Conservation (phyloP, 2,888 invertebrate genomes). For the Tenthredo livida region DNA sequence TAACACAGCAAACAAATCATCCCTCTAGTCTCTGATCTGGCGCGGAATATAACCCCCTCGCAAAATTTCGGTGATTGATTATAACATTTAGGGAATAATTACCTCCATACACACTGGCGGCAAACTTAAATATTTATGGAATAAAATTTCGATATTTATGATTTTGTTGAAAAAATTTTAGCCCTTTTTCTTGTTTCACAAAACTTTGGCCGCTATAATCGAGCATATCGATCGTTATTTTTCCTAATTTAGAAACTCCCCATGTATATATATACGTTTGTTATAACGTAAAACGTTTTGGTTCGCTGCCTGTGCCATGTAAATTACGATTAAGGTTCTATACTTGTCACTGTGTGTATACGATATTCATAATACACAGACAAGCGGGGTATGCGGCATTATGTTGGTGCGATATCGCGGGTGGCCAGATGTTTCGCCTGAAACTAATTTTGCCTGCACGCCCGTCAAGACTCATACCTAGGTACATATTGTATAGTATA, state of each 20-base stretch:
- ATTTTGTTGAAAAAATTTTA: not conserved
- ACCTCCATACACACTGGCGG: not conserved
- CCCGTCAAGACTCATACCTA: conserved; percentile 37
- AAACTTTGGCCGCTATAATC: not conserved
- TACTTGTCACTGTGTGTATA: conserved; percentile 23
- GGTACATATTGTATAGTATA: too few relatives aligned
- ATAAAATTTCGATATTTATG: not conserved
- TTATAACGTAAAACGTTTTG: not conserved
- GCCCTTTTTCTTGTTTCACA: not conserved
- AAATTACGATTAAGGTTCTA: conserved; percentile 38
- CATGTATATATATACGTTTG: too few relatives aligned
- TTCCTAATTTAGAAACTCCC: not conserved
- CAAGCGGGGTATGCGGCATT: not conserved
- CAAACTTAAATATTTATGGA: too few relatives aligned
- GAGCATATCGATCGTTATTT: not conserved
- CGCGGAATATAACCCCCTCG: not conserved
- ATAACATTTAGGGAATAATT: not conserved
- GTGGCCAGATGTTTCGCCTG: conserved; percentile 38
- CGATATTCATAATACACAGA: not conserved
- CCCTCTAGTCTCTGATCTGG: not conserved
- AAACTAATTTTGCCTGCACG: conserved; percentile 43
- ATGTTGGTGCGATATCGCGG: conserved; percentile 30
- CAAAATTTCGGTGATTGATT: conserved; percentile 10
- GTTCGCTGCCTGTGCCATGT: conserved; percentile 13
- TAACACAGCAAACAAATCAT: not conserved